Evolutionary conservation across 2,888 invertebrate species (phyloP).

Genomic region (Tenthredo livida): DNA sequence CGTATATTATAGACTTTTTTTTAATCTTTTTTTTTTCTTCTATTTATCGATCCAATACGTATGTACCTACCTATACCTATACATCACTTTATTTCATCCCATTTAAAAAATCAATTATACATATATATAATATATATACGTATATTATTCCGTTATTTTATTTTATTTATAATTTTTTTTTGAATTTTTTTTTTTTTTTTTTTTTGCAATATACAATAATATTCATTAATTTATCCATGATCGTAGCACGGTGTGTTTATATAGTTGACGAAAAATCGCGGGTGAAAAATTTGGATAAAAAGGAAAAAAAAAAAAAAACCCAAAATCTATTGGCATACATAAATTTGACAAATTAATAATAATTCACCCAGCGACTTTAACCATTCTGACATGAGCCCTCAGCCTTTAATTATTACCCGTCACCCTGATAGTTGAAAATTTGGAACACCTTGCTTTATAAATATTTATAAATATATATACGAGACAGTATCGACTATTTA

Average conservation of each 20-base stretch:
- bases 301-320: background rate
- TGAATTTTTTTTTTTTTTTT: conserved; percentile 45
- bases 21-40: background rate
- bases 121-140: conserved; percentile 52
- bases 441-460: conserved; percentile 52
- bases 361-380: background rate
- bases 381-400: no score
- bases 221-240: conserved; percentile 70
- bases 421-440: conserved; percentile 48
- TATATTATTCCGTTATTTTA: conserved; percentile 45
- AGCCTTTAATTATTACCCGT: background rate
- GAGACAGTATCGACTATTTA: conserved; percentile 28
- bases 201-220: conserved; percentile 59
- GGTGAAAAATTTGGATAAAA: conserved; percentile 28
- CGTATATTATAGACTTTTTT: conserved; percentile 1
- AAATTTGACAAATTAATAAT: background rate
- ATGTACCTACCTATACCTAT: background rate
- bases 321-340: background rate
- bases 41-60: background rate
- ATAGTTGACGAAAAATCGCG: conserved; percentile 74
- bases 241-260: conserved; percentile 76
- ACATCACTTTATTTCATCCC: background rate
- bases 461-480: conserved; percentile 12
- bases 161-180: conserved; percentile 40
- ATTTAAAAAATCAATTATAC: conserved; percentile 27